These are phyloP conservation scores for Pedicia rivosa DNA, from an alignment of 2,888 invertebrate species.

Conservation along the genomic window DNA sequence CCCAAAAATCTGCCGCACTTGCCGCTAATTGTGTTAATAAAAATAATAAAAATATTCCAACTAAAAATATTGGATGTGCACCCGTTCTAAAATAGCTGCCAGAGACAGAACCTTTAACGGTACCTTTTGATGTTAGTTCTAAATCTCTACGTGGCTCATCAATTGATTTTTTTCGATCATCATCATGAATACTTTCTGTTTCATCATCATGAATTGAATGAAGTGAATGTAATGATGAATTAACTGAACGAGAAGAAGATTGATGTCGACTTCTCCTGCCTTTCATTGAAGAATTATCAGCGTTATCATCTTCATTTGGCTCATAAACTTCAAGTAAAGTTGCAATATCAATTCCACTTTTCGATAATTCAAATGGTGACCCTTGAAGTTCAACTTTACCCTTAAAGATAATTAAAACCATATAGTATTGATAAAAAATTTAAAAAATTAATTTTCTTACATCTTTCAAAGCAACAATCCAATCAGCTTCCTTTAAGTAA, in stretches of 20 bases:
- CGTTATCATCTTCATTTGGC: conserved; percentile 21
- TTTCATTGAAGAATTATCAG: conserved; percentile 9
- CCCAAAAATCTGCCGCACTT: conserved; percentile 51
- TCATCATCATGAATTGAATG: conserved; percentile 1
- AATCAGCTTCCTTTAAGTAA: conserved; percentile 40
- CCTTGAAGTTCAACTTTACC: conserved; percentile 33
- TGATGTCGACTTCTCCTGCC: conserved; percentile 7
- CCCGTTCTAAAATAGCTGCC: conserved; percentile 36
- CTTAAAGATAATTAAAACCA: conserved; percentile 21
- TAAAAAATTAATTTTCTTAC: conserved; percentile 21
- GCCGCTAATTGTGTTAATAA: conserved; percentile 41
- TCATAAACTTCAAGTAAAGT: conserved; percentile 29
- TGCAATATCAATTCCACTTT: conserved; percentile 34
- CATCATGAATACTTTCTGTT: conserved; percentile 21
- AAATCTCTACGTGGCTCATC: conserved; percentile 9
- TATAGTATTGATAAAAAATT: conserved; percentile 11
- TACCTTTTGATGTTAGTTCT: conserved; percentile 31
- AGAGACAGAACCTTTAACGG: conserved; percentile 30
- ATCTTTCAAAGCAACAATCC: conserved; percentile 39
- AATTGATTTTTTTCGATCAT: conserved; percentile 18
- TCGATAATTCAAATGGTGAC: conserved; percentile 29
- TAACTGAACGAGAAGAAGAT: conserved; percentile 8
- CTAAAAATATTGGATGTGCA: conserved; percentile 31
- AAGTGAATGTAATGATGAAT: conserved; percentile 9
- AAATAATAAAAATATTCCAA: conserved; percentile 32